Evolutionary conservation across 2,113 vertebrate genomes (phyloP).

Genomic region (Caranx melampygus): DNA sequence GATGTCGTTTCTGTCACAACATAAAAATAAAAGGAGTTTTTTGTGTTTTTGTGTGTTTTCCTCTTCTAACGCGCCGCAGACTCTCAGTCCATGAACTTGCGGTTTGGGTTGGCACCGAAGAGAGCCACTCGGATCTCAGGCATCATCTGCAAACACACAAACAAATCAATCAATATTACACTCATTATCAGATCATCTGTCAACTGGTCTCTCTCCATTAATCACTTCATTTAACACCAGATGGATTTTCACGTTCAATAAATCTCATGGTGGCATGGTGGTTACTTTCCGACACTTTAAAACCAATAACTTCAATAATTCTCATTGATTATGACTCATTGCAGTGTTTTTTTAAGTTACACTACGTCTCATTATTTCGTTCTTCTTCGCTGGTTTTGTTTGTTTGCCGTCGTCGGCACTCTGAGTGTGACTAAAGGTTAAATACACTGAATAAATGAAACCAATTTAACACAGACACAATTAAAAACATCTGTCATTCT

Average conservation of each 20-base stretch:
- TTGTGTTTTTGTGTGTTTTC: not conserved
- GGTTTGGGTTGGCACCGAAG: conserved; percentile 95
- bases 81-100: conserved; percentile 95
- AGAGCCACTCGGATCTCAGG: conserved; percentile 95
- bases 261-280: not conserved
- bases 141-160: conserved; percentile 91
- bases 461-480: too few species aligned
- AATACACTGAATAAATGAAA: too few species aligned
- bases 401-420: not conserved
- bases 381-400: not conserved
- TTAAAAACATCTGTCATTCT: not conserved
- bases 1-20: conserved; percentile 67
- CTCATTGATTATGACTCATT: not conserved
- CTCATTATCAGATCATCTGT: not conserved
- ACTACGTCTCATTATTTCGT: not conserved
- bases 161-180: not conserved
- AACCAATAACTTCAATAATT: too few species aligned
- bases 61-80: not conserved
- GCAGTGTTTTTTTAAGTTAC: not conserved
- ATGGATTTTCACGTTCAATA: not conserved
- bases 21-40: conserved; percentile 63
- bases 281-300: too few species aligned
- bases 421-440: too few species aligned
- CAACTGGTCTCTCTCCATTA: too few species aligned
- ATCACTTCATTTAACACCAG: not conserved